Conservation (phyloP, 1,140 invertebrate genomes). For the Drosophila kanapiae region DNA sequence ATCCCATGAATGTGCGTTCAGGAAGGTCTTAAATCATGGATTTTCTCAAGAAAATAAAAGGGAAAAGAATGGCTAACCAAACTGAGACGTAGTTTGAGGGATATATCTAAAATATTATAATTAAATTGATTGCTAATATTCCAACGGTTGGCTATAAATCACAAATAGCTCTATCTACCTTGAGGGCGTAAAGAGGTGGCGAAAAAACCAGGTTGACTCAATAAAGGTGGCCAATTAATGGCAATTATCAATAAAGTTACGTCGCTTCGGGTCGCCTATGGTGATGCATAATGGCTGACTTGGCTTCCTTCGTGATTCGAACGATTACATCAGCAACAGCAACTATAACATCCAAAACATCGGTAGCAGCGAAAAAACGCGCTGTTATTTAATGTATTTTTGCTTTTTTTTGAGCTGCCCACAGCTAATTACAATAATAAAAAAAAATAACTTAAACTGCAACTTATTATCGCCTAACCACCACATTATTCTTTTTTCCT, state of each 20-base stretch:
- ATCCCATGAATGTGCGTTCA: background rate
- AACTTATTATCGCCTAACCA: slow-evolving; percentile 42
- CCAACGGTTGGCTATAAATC: slow-evolving; percentile 6
- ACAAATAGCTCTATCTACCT: slow-evolving; percentile 23
- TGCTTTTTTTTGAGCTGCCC: slow-evolving; percentile 27
- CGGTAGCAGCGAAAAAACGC: slow-evolving; percentile 27
- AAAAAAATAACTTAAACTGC: slow-evolving; percentile 29
- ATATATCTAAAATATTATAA: background rate
- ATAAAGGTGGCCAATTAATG: slow-evolving; percentile 55
- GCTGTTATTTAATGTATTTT: slow-evolving; percentile 51
- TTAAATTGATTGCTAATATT: background rate
- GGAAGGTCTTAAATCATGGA: background rate
- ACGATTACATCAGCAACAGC: slow-evolving; percentile 55
- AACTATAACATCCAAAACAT: slow-evolving; percentile 23
- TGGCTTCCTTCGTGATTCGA: slow-evolving; percentile 31
- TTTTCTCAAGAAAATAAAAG: background rate
- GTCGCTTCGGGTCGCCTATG: slow-evolving; percentile 13
- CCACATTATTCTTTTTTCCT: slow-evolving; percentile 35
- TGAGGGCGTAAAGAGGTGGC: slow-evolving; percentile 19
- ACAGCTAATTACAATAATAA: slow-evolving; percentile 45
- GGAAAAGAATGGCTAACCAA: no score
- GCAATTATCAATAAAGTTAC: slow-evolving; percentile 64
- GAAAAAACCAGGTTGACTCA: slow-evolving; percentile 33
- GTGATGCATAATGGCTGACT: slow-evolving; percentile 30
- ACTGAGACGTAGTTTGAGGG: background rate